Conservation (phyloP, 2,113 vertebrate species). For the Ictalurus furcatus region DNA sequence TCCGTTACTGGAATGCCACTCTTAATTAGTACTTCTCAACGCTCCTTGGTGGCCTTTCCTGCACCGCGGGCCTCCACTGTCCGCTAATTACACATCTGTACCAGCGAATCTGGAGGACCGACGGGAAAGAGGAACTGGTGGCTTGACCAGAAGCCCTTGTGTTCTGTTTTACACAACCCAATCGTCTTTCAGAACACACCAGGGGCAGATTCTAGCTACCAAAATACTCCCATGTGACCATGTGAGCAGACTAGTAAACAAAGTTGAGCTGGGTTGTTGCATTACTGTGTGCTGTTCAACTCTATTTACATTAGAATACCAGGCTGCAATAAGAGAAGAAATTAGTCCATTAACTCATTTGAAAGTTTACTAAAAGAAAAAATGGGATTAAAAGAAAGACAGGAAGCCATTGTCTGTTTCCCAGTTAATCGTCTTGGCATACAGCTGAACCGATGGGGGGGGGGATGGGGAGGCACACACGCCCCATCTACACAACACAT, state of each 20-base stretch:
- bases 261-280: slow-evolving; percentile 29
- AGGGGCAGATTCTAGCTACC: slow-evolving; percentile 11
- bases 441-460: background rate
- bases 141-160: background rate
- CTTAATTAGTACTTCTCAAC: slow-evolving; percentile 65
- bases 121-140: background rate
- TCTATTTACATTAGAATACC: background rate
- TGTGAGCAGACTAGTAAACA: slow-evolving; percentile 29
- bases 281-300: slow-evolving; percentile 11
- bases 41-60: slow-evolving; percentile 40
- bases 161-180: slow-evolving; percentile 38
- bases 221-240: slow-evolving; percentile 7
- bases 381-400: slow-evolving; percentile 37
- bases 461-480: background rate
- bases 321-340: slow-evolving; percentile 54
- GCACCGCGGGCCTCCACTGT: slow-evolving; percentile 33
- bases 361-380: slow-evolving; percentile 41
- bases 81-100: slow-evolving; percentile 59
- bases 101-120: slow-evolving; percentile 14
- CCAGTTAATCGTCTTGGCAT: slow-evolving; percentile 24
- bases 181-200: slow-evolving; percentile 29
- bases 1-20: slow-evolving; percentile 51
- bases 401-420: slow-evolving; percentile 40
- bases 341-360: slow-evolving; percentile 53
- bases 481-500: slow-evolving; percentile 47